Evolutionary conservation across 2,113 vertebrate species (phyloP).

Genomic region (Pachycephala philippinensis): DNA sequence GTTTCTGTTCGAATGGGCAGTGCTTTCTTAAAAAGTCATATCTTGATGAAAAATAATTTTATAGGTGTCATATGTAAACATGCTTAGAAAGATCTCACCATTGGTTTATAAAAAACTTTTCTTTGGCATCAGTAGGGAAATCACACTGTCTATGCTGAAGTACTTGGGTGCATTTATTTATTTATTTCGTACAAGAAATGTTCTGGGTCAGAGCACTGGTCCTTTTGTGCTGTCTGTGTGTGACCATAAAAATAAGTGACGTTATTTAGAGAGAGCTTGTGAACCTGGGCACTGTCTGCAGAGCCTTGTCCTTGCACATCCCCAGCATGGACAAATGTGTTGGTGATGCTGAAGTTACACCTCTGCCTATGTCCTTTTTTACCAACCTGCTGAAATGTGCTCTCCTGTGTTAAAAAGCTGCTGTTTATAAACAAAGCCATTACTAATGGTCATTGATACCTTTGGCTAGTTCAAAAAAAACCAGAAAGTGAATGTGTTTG

Average conservation of each 20-base stretch:
- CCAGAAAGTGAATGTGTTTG: neutral
- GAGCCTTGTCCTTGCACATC: accelerated
- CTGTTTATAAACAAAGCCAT: neutral
- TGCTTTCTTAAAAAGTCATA: neutral
- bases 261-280: neutral
- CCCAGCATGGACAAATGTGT: neutral
- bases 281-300: neutral
- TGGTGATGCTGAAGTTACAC: neutral
- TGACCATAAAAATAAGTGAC: neutral
- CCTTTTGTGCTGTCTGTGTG: neutral
- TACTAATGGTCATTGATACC: neutral
- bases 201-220: neutral
- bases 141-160: neutral
- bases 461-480: neutral
- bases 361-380: neutral
- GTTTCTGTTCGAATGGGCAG: neutral
- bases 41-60: neutral
- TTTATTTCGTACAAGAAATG: neutral
- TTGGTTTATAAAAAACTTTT: neutral
- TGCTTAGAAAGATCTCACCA: neutral
- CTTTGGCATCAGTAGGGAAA: neutral
- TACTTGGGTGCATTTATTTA: neutral
- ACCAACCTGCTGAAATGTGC: neutral
- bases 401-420: neutral
- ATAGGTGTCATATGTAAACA: neutral